A percentile compares a stretch with the other conserved stretches of the same genome.
phyloP scores from a whole-genome alignment of 1,140 invertebrate species.

The Melipona quadrifasciata region DNA sequence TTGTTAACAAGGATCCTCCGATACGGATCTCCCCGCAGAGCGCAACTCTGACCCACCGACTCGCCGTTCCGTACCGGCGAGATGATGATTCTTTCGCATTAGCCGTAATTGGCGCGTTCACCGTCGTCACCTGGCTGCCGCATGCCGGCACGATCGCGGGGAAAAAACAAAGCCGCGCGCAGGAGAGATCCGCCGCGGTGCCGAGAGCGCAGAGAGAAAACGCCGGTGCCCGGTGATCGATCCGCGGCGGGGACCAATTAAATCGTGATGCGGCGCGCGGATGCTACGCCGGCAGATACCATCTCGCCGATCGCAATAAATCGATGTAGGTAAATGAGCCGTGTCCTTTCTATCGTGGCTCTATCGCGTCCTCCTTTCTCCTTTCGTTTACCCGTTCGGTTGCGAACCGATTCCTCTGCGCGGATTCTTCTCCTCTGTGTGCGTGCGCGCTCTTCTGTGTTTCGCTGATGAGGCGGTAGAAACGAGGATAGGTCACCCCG shows the following conservation, averaged over 20 bases:
- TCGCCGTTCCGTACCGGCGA: not conserved
- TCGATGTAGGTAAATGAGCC: slow-evolving; percentile 71
- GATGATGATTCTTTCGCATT: slow-evolving; percentile 40
- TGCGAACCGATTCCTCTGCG: slow-evolving; percentile 10
- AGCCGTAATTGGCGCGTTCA: slow-evolving; percentile 21
- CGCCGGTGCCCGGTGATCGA: slow-evolving; percentile 58
- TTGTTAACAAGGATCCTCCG: no score
- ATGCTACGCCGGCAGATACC: slow-evolving; percentile 60
- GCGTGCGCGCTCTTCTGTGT: no score
- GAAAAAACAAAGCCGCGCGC: not conserved
- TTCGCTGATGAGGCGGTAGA: no score
- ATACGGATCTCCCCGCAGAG: no score
- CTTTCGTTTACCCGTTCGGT: slow-evolving; percentile 48
- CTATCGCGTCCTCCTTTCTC: slow-evolving; percentile 59
- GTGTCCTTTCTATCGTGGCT: slow-evolving; percentile 52
- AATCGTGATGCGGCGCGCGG: slow-evolving; percentile 57
- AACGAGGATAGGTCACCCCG: no score
- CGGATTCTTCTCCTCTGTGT: not conserved
- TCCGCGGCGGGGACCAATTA: slow-evolving; percentile 63
- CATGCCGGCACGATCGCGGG: not conserved
- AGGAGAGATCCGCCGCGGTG: not conserved
- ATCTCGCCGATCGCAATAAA: slow-evolving; percentile 66
- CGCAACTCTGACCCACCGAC: no score
- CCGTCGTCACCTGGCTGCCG: slow-evolving; percentile 23
- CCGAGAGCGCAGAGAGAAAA: not conserved